Evolutionary conservation across 92 coral and sea anemone genomes (phyloP).

Genomic region (Siderastrea radians): DNA sequence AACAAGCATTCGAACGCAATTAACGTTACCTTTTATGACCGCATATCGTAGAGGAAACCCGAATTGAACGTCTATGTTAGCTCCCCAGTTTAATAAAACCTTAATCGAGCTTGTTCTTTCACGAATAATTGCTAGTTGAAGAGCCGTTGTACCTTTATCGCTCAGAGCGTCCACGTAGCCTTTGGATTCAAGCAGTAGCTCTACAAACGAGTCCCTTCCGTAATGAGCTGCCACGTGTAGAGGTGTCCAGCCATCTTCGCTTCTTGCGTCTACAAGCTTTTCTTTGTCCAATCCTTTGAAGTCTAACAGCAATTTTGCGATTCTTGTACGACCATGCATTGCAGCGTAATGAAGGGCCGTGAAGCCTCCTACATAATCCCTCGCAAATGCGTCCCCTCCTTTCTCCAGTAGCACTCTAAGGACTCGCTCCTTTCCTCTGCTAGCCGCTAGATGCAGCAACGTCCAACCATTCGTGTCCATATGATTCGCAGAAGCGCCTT

Average conservation of each 20-base stretch:
- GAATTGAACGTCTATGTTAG: constrained; percentile 88
- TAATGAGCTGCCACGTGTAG: constrained; percentile 92
- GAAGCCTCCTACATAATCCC: constrained; percentile 90
- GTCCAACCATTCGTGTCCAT: constrained; percentile 94
- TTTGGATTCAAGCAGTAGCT: constrained; percentile 77
- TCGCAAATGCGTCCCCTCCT: constrained; percentile 89
- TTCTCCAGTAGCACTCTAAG: constrained; percentile 87
- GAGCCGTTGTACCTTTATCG: constrained; percentile 96
- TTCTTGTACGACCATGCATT: constrained; percentile 93
- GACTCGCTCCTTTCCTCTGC: constrained; percentile 90
- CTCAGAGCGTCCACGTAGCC: constrained; percentile 90
- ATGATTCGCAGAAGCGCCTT: constrained; percentile 87
- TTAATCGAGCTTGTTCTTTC: constrained; percentile 86
- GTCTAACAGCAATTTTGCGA: constrained; percentile 83
- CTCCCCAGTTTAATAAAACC: constrained; percentile 82
- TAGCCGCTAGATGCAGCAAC: constrained; percentile 87
- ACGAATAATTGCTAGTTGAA: constrained; percentile 92
- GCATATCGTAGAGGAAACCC: constrained; percentile 94
- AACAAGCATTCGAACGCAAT: constrained; percentile 83
- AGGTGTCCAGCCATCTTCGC: constrained; percentile 98
- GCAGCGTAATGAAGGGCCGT: constrained; percentile 94
- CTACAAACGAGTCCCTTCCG: constrained; percentile 89
- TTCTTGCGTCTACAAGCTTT: constrained; percentile 88
- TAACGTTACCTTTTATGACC: constrained; percentile 85
- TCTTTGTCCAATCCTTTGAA: constrained; percentile 78